phyloP scores from a whole-genome alignment of 1,140 invertebrate species.

The Apis dorsata region DNA sequence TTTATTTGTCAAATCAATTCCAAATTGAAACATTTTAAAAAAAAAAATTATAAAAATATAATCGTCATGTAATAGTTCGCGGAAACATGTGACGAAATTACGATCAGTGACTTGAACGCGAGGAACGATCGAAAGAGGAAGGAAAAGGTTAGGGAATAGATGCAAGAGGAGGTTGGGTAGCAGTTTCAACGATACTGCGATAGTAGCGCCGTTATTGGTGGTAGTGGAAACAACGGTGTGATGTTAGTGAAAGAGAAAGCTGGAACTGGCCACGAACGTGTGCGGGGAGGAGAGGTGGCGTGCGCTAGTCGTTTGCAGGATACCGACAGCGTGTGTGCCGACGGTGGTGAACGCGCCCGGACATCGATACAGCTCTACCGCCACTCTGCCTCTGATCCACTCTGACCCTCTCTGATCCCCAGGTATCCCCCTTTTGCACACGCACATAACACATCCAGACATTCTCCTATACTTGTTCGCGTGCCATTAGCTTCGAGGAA shows the following conservation, averaged over 20 bases:
- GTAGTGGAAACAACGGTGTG: background rate
- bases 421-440: slow-evolving; percentile 48
- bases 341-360: slow-evolving; percentile 64
- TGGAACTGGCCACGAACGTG: background rate
- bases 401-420: slow-evolving; percentile 52
- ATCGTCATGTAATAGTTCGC: background rate
- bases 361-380: slow-evolving; percentile 67
- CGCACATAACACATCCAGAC: slow-evolving; percentile 19
- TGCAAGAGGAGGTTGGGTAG: background rate
- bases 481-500: slow-evolving; percentile 47
- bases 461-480: slow-evolving; percentile 25
- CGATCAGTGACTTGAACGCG: background rate
- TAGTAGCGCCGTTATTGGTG: background rate
- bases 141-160: background rate
- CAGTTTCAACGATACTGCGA: slow-evolving; percentile 19
- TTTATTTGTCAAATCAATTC: no score
- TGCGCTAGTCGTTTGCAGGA: slow-evolving; percentile 64
- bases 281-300: slow-evolving; percentile 9
- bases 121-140: background rate
- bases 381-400: slow-evolving; percentile 62
- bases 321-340: slow-evolving; percentile 62
- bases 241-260: slow-evolving; percentile 5
- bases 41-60: background rate
- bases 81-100: background rate
- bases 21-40: no score